These are phyloP conservation scores for Scaptomyza pallida DNA, from an alignment of 1,140 invertebrate species.

Conservation along the genomic window DNA sequence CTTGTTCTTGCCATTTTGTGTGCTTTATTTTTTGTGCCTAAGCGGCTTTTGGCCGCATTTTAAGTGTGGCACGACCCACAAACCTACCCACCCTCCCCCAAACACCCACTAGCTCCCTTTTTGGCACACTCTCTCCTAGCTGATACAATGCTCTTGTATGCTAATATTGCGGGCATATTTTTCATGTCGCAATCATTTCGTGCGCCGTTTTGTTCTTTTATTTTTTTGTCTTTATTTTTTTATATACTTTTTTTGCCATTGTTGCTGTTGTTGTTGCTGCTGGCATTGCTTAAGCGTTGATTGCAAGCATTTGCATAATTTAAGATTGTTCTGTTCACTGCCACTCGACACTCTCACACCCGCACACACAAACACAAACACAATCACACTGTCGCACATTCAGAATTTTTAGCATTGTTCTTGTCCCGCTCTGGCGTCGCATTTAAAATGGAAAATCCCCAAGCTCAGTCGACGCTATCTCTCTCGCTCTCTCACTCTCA, in stretches of 20 bases:
- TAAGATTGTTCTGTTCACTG: constrained; percentile 60
- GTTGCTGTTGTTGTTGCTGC: constrained; percentile 23
- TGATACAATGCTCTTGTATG: constrained; percentile 50
- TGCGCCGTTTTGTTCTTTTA: constrained; percentile 35
- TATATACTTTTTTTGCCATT: constrained; percentile 27
- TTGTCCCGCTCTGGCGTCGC: constrained; percentile 51
- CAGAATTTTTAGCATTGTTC: constrained; percentile 9
- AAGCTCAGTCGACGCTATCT: constrained; percentile 30
- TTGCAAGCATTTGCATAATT: constrained; percentile 82
- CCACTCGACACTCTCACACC: constrained; percentile 22
- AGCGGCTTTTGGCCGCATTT: constrained; percentile 51
- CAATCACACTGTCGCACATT: not conserved
- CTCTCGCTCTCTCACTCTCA: no score
- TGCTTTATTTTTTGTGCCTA: constrained; percentile 26
- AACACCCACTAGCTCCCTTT: not conserved
- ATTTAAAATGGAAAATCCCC: constrained; percentile 74
- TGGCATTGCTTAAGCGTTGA: constrained; percentile 70
- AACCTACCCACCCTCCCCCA: not conserved
- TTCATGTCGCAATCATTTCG: constrained; percentile 73
- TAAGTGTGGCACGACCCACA: constrained; percentile 13
- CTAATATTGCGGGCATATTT: constrained; percentile 74
- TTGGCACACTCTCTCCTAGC: not conserved
- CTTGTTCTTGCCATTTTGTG: constrained; percentile 35
- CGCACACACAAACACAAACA: not conserved
- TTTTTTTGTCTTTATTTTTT: constrained; percentile 8